Evolutionary conservation across 2,888 invertebrate genomes (phyloP), one percentile per base, ranked within the genome.

Genomic region (Anthrax anthrax): DNA sequence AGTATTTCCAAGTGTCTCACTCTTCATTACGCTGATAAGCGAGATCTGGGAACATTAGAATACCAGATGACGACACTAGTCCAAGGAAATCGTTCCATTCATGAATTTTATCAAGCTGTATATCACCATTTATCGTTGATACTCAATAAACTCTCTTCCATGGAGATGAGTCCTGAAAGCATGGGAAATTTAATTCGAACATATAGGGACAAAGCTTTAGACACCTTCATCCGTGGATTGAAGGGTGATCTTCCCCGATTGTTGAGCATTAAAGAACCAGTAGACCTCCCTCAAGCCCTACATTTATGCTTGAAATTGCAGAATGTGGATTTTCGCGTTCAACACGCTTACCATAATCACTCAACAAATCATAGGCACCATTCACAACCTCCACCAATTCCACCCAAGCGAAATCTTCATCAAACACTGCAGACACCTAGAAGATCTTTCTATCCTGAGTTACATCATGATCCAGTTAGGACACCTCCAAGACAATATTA

Each of bases 121-220:
- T 51, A 51, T 37, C 39, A 44, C 12, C 51, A 51, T 36, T 29
- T 54, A 3, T 51, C 51, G 1, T 37, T 52, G n/a, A 50, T 54
- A 12, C 27, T 52, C 6, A 50, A 50, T 19, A 52, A 53, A 44
- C 39, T 52, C 12, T 39, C 42, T 8, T 50, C 48, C 16, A 48
- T 51, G 44, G 29, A 32, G 1, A 32, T 32, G 29, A 32, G 29
- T 32, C 13, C 29, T 1, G 29, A 32, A 5, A 4, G n/a, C n/a
- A n/a, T n/a, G 29, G 12, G 12, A 2, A 5, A 4, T 2, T 1
- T 32, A 1, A 32, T 12, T 12, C 29, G 12, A 32, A 5, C 29
- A 2, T 32, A 32, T 32, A 2, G 29, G 2, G 29, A 32, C 12
- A 32, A 32, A 32, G 29, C 29, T 5, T 2, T 32, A 1, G 29